Percentiles rank a stretch among this genome's conserved stretches.
Conservation (phyloP, 2,797 vertebrate species). For the Sebastolobus altivelis region DNA sequence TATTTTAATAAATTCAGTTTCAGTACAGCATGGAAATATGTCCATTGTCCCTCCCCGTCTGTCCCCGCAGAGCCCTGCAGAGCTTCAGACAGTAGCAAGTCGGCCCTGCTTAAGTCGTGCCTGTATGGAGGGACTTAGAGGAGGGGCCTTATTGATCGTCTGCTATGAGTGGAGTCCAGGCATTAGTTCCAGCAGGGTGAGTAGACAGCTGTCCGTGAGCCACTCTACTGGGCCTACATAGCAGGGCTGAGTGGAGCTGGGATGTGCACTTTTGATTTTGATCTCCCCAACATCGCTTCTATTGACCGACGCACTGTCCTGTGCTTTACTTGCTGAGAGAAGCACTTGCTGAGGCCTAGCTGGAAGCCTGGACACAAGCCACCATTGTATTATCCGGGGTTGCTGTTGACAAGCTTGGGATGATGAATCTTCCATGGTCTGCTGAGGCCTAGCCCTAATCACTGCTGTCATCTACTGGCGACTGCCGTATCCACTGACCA, state of each 20-base stretch:
- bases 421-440: conserved; percentile 83
- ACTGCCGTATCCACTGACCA: conserved; percentile 75
- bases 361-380: conserved; percentile 69
- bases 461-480: conserved; percentile 80
- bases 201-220: conserved; percentile 80
- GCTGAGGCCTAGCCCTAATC: conserved; percentile 79
- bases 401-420: conserved; percentile 77
- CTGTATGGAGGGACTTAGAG: conserved; percentile 81
- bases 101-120: conserved; percentile 76
- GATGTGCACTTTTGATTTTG: conserved; percentile 85
- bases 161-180: conserved; percentile 83
- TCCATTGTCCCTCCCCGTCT: conserved; percentile 41
- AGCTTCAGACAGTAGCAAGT: conserved; percentile 72
- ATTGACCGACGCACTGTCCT: conserved; percentile 79
- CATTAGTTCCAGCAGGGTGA: conserved; percentile 86
- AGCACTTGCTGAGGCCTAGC: conserved; percentile 69
- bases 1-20: conserved; percentile 38
- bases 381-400: conserved; percentile 67
- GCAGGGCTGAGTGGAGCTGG: conserved; percentile 81
- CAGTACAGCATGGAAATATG: conserved; percentile 50
- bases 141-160: conserved; percentile 83
- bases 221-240: conserved; percentile 79
- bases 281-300: conserved; percentile 82
- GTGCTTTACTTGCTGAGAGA: conserved; percentile 75
- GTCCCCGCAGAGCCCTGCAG: conserved; percentile 47